A percentile compares a stretch with the other conserved stretches of the same genome.
Evolutionary conservation across 2,113 vertebrate species (phyloP).

Genomic region (Odocoileus virginianus): DNA sequence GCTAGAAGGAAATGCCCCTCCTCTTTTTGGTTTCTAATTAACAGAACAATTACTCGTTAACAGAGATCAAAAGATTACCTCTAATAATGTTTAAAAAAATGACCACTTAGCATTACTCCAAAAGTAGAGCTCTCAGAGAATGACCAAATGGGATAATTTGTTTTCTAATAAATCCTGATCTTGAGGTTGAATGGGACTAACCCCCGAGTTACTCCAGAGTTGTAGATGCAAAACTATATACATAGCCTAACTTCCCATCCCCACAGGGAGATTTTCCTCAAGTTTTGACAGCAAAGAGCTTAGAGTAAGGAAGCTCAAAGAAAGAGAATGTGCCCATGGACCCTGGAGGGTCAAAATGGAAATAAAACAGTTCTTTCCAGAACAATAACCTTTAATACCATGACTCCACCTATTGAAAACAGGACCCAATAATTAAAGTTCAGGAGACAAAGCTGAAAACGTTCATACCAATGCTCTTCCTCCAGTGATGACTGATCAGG

Average conservation of each 20-base stretch:
- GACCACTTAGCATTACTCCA: not conserved
- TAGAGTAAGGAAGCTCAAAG: not conserved
- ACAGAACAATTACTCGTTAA: not conserved
- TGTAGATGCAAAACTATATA: not conserved
- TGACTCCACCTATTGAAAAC: not conserved
- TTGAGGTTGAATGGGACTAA: not conserved
- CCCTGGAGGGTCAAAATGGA: not conserved
- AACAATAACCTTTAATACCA: not conserved
- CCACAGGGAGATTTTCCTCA: not conserved
- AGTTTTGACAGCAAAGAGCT: not conserved
- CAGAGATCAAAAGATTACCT: not conserved
- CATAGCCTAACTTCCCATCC: rapidly evolving
- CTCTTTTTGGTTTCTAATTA: not conserved
- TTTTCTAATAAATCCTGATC: not conserved
- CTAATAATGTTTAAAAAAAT: not conserved
- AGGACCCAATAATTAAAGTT: not conserved
- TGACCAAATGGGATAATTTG: not conserved
- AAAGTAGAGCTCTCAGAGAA: not conserved
- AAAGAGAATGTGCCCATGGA: not conserved
- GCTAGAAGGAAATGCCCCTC: not conserved
- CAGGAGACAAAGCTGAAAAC: not conserved
- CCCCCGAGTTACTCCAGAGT: not conserved
- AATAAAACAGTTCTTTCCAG: not conserved
- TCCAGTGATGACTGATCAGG: not conserved
- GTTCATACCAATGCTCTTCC: not conserved